Base-by-base conservation (phyloP, 2,113 vertebrate genomes). In the Struthio camelus region DNA sequence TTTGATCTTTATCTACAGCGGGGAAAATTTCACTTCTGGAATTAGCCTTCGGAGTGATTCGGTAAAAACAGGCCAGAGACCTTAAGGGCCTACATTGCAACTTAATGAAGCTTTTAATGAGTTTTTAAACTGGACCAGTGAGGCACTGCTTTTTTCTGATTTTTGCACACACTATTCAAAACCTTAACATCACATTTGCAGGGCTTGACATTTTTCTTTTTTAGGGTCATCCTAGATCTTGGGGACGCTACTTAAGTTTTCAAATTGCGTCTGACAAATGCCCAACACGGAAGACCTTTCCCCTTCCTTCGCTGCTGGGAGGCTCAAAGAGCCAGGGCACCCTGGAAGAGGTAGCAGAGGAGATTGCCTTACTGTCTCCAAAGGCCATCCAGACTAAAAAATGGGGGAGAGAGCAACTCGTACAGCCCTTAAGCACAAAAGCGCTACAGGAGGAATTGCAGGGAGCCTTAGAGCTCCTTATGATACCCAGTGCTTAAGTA, bases 1-100 rank as follows among this genome's bases (percentile, higher is more conserved):
- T 80, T 95, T 91, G 85, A 88, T 90, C 53, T 81, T 85, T 90
- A 90, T 85, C 75, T 70, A 44, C 15, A n/a, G 15, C 25, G n/a
- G 19, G 20, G 17, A 79, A 76, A 96, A 93, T 25, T 16, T 70
- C 50, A 50, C 30, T 94, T 91, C 34, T 54, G 62, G 61, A 81
- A 80, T 30, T 85, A 1, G 6, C 66, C 75, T 80, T 82, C 66
- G 62, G 58, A 85, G 18, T 48, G 28, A 88, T 20, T 38, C 27
- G 22, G 62, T 56, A 73, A 87, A 89, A 93, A 58, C 11, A 87
- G 42, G 20, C 42, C 78, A 77, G 28, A 80, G 58, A 69, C 34
- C 28, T 85, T 48, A 69, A 70, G 34, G 20, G 36, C 38, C 19
- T 72, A 36, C 46, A 23, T 14, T 20, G 36, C 53, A 69, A 53